phyloP scores from a whole-genome alignment of 2,113 vertebrate genomes.

The Zosterops lateralis region DNA sequence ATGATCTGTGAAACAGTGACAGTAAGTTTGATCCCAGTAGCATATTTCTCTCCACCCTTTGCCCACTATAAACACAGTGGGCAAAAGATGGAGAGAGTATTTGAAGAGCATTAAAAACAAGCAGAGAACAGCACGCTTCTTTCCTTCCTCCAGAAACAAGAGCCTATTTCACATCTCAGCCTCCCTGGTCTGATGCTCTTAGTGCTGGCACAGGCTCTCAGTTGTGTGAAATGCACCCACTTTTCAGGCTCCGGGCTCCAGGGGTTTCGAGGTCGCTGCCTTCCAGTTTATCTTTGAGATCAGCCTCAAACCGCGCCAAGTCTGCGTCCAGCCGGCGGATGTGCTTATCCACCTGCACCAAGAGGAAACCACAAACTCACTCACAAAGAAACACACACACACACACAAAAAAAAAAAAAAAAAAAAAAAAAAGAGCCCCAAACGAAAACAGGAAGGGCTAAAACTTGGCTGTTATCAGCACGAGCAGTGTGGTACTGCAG shows the following conservation, averaged over 20 bases:
- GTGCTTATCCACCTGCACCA: conserved; percentile 91
- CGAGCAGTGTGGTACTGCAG: fast-evolving
- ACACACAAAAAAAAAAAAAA: too few species aligned
- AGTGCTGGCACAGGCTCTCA: neutral
- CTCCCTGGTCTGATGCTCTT: fast-evolving
- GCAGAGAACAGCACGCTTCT: fast-evolving
- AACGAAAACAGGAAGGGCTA: neutral
- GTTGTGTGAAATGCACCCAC: conserved; percentile 27
- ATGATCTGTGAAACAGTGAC: neutral
- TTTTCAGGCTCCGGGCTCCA: conserved; percentile 82
- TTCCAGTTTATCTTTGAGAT: conserved; percentile 96
- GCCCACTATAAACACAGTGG: neutral
- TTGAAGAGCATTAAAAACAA: neutral
- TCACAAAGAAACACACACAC: fast-evolving
- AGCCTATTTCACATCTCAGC: neutral
- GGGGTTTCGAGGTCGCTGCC: conserved; percentile 86
- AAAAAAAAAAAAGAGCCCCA: neutral
- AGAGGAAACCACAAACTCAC: neutral
- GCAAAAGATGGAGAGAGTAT: too few species aligned
- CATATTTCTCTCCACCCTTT: neutral
- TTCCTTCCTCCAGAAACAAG: neutral
- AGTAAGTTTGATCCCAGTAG: neutral
- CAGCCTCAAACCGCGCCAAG: conserved; percentile 93
- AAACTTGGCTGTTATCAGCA: fast-evolving
- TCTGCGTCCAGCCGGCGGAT: conserved; percentile 95